phyloP scores from a whole-genome alignment of 2,113 vertebrate genomes.

The Zosterops hypoxanthus region DNA sequence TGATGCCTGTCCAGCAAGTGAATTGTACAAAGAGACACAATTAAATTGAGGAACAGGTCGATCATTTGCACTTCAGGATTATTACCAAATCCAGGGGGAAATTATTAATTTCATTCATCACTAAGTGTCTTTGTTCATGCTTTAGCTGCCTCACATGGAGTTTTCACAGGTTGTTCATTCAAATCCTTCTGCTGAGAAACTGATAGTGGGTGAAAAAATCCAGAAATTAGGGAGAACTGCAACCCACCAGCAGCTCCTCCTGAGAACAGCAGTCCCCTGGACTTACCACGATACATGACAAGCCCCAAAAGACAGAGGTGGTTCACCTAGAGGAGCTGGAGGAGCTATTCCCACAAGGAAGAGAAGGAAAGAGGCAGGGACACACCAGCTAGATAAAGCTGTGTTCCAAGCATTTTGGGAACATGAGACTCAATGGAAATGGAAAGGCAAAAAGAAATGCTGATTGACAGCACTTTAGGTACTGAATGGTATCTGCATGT shows the following conservation, averaged over 20 bases:
- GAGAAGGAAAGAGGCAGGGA: neutral
- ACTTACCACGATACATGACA: accelerated
- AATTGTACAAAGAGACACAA: neutral
- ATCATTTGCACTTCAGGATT: neutral
- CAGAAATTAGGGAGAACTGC: neutral
- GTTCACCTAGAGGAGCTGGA: neutral
- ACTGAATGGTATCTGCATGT: neutral
- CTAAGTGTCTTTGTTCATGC: neutral
- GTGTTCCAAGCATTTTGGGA: neutral
- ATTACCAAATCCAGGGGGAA: neutral
- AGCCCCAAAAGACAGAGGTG: neutral
- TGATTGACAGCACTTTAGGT: neutral
- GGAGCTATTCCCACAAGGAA: neutral
- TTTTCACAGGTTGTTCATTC: neutral
- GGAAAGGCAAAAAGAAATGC: neutral
- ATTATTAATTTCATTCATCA: neutral
- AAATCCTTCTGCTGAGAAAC: neutral
- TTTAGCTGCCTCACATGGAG: neutral
- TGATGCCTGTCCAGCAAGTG: neutral
- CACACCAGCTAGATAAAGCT: neutral
- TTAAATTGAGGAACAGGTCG: neutral
- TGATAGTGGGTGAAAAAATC: neutral
- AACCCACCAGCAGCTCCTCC: neutral
- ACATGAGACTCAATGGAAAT: neutral
- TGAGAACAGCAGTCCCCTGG: neutral